A percentile compares a stretch with the other conserved stretches of the same genome.
Conservation (phyloP, 2,888 invertebrate genomes). For the Lithophane ornitopus region DNA sequence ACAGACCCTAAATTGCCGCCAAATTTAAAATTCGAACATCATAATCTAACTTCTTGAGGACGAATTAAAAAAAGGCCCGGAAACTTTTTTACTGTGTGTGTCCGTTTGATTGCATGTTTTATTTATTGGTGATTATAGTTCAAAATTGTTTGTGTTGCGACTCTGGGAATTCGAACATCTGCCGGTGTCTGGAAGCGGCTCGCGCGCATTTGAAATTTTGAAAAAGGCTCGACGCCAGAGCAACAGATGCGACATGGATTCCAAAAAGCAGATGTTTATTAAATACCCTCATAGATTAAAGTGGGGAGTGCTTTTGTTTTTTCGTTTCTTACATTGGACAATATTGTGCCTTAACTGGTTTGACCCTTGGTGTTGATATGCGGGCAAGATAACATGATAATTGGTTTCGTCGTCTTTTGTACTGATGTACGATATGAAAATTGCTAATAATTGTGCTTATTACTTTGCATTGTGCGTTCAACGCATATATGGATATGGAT, state of each 20-base stretch:
- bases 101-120: slow-evolving; percentile 62
- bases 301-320: slow-evolving; percentile 86
- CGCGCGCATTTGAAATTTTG: slow-evolving; percentile 88
- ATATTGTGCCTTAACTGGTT: slow-evolving; percentile 85
- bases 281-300: slow-evolving; percentile 89
- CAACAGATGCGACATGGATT: slow-evolving; percentile 90
- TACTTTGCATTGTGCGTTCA: slow-evolving; percentile 50
- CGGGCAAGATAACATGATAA: slow-evolving; percentile 84
- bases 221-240: slow-evolving; percentile 83
- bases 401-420: slow-evolving; percentile 78
- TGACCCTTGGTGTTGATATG: slow-evolving; percentile 84
- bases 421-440: slow-evolving; percentile 71
- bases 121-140: slow-evolving; percentile 62
- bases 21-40: slow-evolving; percentile 88
- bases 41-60: slow-evolving; percentile 83
- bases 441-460: slow-evolving; percentile 70
- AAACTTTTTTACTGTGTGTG: slow-evolving; percentile 62
- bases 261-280: slow-evolving; percentile 89
- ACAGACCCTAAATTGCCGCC: slow-evolving; percentile 82
- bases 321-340: slow-evolving; percentile 81
- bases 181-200: slow-evolving; percentile 83
- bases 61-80: slow-evolving; percentile 72
- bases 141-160: slow-evolving; percentile 60
- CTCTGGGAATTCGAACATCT: slow-evolving; percentile 81
- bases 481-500: too few species aligned